A percentile compares a stretch with the other conserved stretches of the same genome.
phyloP scores from a whole-genome alignment of 2,888 invertebrate species.

The Halocaridina rubra region DNA sequence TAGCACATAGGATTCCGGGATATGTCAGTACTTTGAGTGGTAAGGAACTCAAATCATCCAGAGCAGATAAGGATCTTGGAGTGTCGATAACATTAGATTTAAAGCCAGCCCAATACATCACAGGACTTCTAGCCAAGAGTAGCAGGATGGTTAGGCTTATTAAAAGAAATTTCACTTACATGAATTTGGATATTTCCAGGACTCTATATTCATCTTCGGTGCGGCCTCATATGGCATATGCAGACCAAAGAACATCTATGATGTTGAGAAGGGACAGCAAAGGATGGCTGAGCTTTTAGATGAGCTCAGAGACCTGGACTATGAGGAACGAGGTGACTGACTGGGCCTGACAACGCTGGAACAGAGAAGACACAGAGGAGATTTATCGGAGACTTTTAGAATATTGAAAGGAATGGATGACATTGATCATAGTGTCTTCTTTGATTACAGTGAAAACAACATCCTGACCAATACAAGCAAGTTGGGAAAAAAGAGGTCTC shows the following conservation, averaged over 20 bases:
- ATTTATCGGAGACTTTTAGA: no score
- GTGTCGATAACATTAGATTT: neutral
- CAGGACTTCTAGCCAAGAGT: neutral
- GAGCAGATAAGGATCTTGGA: neutral
- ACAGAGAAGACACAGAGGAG: no score
- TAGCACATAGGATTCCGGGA: neutral
- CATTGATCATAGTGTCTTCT: no score
- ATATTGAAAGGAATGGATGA: no score
- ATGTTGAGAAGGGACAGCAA: neutral
- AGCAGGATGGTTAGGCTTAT: no score
- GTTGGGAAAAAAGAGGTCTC: no score
- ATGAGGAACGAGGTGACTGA: neutral
- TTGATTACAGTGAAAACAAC: no score
- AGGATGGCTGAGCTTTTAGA: neutral
- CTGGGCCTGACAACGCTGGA: neutral
- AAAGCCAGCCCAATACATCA: neutral
- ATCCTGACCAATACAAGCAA: no score
- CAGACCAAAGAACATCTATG: neutral
- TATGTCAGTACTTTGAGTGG: slow-evolving; percentile 3
- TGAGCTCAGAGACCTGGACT: neutral
- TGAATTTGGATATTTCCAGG: neutral
- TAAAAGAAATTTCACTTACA: neutral
- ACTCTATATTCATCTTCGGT: neutral
- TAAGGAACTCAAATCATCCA: neutral
- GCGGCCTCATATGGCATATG: neutral